Conservation (phyloP, 2,888 invertebrate species). For the Melinopterus prodromus region DNA sequence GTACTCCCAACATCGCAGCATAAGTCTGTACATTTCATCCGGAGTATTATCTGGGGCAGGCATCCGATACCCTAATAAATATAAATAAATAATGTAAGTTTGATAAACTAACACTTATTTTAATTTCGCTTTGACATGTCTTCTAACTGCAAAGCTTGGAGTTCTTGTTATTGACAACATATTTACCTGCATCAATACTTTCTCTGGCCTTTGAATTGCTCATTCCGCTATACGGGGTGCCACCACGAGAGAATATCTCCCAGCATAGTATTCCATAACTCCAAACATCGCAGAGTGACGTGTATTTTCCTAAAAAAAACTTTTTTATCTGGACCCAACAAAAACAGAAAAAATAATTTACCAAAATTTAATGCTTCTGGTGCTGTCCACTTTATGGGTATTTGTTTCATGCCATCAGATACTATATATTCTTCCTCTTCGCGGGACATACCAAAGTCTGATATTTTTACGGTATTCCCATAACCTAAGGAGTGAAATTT, state of each 20-base stretch:
- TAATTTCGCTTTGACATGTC: no score
- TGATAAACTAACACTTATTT: no score
- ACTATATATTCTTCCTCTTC: slow-evolving; percentile 98
- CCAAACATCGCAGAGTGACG: slow-evolving; percentile 96
- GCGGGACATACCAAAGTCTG: slow-evolving; percentile 97
- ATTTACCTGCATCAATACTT: slow-evolving; percentile 88
- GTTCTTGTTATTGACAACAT: no score
- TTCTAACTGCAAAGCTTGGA: no score
- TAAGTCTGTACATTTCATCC: slow-evolving; percentile 87
- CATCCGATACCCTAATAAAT: slow-evolving; percentile 84
- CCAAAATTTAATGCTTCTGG: slow-evolving; percentile 96
- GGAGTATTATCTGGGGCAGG: slow-evolving; percentile 89
- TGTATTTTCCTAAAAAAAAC: slow-evolving; percentile 80
- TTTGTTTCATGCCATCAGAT: slow-evolving; percentile 97
- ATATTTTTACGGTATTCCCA: slow-evolving; percentile 92
- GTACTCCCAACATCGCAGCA: slow-evolving; percentile 95
- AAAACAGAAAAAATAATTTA: slow-evolving; percentile 52
- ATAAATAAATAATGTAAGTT: not conserved
- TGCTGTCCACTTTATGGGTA: slow-evolving; percentile 98
- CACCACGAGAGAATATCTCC: slow-evolving; percentile 95
- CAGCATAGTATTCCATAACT: slow-evolving; percentile 95
- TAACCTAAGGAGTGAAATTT: slow-evolving; percentile 63
- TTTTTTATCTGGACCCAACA: not conserved
- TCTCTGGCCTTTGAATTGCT: slow-evolving; percentile 93
- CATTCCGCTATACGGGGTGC: slow-evolving; percentile 93